Evolutionary conservation across 2,797 vertebrate species (phyloP).

Genomic region (Lerista edwardsae): DNA sequence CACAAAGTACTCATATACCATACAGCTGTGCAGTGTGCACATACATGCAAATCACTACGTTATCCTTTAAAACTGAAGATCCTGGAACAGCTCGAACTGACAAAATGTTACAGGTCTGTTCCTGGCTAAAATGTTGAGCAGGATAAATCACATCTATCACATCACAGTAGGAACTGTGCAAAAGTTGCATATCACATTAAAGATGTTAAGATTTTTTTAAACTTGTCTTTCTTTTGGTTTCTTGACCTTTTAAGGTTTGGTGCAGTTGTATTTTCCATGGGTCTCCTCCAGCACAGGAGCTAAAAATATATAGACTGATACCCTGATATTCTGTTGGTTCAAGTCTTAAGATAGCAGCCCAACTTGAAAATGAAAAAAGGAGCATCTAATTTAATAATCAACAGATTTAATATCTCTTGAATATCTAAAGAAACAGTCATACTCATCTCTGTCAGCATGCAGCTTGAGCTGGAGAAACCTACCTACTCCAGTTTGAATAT

Average conservation of each 20-base stretch:
- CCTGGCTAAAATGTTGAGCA: background rate
- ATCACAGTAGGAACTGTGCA: background rate
- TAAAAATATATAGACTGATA: background rate
- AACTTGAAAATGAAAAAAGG: background rate
- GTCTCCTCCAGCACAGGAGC: background rate
- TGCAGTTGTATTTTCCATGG: background rate
- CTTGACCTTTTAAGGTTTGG: background rate
- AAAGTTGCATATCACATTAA: background rate
- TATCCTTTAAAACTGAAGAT: background rate
- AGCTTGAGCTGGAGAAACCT: accelerated
- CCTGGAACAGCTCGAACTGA: background rate
- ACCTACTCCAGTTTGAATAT: background rate
- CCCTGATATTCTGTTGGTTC: background rate
- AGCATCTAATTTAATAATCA: background rate
- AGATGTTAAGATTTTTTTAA: too few relatives aligned
- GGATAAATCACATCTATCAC: background rate
- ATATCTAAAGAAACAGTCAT: background rate
- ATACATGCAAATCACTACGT: background rate
- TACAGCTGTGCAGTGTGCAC: background rate
- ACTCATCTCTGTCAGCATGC: background rate
- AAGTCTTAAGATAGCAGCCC: background rate
- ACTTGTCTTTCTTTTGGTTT: background rate
- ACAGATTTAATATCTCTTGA: too few relatives aligned
- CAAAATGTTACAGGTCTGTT: background rate
- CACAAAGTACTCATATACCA: background rate